phyloP scores from a whole-genome alignment of 2,888 invertebrate genomes.

The Pheosia gnoma region DNA sequence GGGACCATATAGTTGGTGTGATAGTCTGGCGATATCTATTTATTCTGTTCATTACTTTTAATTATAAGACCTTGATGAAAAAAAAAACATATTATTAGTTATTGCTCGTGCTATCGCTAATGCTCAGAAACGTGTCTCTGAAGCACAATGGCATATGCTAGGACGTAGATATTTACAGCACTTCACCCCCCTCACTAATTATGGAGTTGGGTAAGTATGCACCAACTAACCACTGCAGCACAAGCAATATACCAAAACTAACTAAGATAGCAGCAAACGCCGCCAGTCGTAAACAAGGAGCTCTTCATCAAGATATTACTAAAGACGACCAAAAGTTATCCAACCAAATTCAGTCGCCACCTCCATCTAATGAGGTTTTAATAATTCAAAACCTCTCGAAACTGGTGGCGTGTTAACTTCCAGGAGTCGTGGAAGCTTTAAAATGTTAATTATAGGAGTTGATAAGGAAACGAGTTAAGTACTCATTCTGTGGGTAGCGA shows the following conservation, averaged over 20 bases:
- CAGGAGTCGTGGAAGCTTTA: conserved; percentile 35
- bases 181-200: not conserved
- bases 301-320: conserved; percentile 25
- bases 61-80: too few species aligned
- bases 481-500: conserved; percentile 6
- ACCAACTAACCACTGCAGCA: not conserved
- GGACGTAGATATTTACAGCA: too few species aligned
- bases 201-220: not conserved
- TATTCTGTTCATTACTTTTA: too few species aligned
- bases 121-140: too few species aligned
- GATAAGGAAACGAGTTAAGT: conserved; percentile 26
- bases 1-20: too few species aligned
- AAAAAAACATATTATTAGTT: too few species aligned
- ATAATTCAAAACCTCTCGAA: conserved; percentile 43
- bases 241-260: conserved; percentile 13
- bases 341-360: conserved; percentile 29
- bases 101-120: too few species aligned
- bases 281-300: conserved; percentile 15
- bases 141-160: too few species aligned
- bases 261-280: conserved; percentile 25
- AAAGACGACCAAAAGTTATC: conserved; percentile 28
- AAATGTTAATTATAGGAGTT: conserved; percentile 47
- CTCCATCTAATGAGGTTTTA: conserved; percentile 43
- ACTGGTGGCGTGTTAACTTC: conserved; percentile 39
- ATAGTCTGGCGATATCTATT: too few species aligned